Conservation (phyloP, 2,797 vertebrate genomes). For the Hoplostethus mediterraneus region DNA sequence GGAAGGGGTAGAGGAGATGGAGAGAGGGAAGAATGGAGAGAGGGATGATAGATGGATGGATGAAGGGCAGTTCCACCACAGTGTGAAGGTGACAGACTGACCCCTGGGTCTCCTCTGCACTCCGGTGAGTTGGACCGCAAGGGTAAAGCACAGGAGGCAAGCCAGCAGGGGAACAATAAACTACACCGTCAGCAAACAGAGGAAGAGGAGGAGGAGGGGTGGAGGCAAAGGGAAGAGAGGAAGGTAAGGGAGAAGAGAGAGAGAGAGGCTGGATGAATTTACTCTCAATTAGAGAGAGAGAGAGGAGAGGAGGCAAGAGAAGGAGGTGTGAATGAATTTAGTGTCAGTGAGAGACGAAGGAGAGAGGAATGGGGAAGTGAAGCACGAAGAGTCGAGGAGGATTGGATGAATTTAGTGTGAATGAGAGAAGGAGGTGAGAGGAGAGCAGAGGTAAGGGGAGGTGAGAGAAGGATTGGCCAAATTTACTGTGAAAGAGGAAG, state of each 20-base stretch:
- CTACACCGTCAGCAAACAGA: conserved; percentile 62
- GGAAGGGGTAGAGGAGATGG: conserved; percentile 13
- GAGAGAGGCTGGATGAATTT: conserved; percentile 28
- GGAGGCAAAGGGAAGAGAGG: conserved; percentile 20
- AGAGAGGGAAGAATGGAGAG: neutral
- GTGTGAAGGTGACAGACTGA: conserved; percentile 65
- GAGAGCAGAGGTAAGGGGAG: neutral
- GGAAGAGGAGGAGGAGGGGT: conserved; percentile 26
- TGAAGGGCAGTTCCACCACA: conserved; percentile 8
- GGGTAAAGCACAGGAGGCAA: conserved; percentile 48
- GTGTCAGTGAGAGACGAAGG: conserved; percentile 6
- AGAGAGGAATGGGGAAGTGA: neutral
- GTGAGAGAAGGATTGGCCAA: too few species aligned
- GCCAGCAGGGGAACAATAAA: conserved; percentile 63
- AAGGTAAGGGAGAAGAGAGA: conserved; percentile 5
- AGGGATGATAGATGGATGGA: neutral
- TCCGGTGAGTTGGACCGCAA: conserved; percentile 16
- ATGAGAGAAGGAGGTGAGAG: neutral
- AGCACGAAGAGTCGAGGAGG: neutral
- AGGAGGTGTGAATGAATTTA: neutral
- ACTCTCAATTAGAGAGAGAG: conserved; percentile 14
- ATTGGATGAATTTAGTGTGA: neutral
- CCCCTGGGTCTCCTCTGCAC: conserved; percentile 62
- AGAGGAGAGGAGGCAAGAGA: conserved; percentile 3
- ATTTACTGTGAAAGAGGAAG: conserved; percentile 8